These are phyloP conservation scores for Rhinoraja longicauda DNA, from an alignment of 2,797 vertebrate species.

Conservation along the genomic window DNA sequence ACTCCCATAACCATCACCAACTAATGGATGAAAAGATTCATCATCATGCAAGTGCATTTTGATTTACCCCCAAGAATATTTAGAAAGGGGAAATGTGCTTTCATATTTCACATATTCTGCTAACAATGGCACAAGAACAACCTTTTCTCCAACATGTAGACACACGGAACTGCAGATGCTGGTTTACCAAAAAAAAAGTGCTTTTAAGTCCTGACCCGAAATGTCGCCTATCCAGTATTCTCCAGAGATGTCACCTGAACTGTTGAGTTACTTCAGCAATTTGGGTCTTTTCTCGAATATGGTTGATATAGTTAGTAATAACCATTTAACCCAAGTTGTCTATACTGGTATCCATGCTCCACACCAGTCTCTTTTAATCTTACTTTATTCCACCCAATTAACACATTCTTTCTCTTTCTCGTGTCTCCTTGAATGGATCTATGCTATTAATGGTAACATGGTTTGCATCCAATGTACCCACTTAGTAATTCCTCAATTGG, in stretches of 20 bases:
- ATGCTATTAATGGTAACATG: background rate
- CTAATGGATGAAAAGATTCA: background rate
- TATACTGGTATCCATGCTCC: background rate
- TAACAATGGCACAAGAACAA: background rate
- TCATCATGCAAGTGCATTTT: background rate
- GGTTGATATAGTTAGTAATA: background rate
- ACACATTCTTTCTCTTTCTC: no score
- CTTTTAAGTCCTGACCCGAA: no score
- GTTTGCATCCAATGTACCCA: background rate
- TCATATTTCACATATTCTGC: no score
- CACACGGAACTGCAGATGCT: no score
- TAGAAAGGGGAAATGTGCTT: background rate
- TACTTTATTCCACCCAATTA: background rate
- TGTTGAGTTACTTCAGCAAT: no score
- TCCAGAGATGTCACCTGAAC: no score
- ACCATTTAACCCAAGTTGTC: background rate
- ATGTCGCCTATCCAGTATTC: no score
- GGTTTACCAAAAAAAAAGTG: no score
- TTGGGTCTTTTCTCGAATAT: no score
- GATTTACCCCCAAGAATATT: background rate
- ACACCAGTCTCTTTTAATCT: background rate
- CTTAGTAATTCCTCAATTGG: background rate
- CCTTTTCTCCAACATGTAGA: no score
- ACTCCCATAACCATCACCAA: no score
- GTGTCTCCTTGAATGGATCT: background rate